These are phyloP conservation scores for Scartelaos histophorus DNA, from an alignment of 2,113 vertebrate genomes.

Conservation along the genomic window DNA sequence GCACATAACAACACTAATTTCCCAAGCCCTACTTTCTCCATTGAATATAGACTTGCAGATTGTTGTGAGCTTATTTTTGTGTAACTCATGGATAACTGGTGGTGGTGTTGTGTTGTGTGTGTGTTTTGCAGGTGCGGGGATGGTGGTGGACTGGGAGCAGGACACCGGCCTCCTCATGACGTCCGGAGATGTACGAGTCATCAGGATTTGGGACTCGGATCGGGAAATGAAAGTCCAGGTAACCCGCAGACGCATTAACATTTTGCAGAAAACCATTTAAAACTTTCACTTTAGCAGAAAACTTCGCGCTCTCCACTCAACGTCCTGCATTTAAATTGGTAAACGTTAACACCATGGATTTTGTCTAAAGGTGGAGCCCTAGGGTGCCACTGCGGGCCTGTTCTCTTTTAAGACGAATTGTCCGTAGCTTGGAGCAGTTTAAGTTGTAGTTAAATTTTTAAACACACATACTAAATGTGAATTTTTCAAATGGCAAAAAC, in stretches of 20 bases:
- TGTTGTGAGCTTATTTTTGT: too few relatives aligned
- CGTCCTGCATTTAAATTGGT: background rate
- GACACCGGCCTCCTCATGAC: slow-evolving; percentile 96
- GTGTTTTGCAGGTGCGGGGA: slow-evolving; percentile 86
- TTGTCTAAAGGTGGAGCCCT: background rate
- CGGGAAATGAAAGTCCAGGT: slow-evolving; percentile 98
- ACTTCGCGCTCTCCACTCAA: background rate
- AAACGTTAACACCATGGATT: slow-evolving; percentile 1
- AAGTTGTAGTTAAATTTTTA: background rate
- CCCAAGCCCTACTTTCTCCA: too few relatives aligned
- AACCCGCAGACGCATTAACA: slow-evolving; percentile 5
- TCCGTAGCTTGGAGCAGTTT: background rate
- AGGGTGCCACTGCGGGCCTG: background rate
- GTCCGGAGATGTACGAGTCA: slow-evolving; percentile 91
- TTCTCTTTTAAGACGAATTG: background rate
- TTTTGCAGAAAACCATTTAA: background rate
- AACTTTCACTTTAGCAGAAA: background rate
- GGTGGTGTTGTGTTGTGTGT: background rate
- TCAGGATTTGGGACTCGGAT: slow-evolving; percentile 97
- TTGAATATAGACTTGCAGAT: too few relatives aligned
- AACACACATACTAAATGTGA: background rate
- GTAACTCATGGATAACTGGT: too few relatives aligned
- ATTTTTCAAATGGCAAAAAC: too few relatives aligned
- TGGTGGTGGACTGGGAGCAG: slow-evolving; percentile 99
- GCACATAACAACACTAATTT: too few relatives aligned